Conservation (phyloP, 2,888 invertebrate species). For the Octonoba sinensis region DNA sequence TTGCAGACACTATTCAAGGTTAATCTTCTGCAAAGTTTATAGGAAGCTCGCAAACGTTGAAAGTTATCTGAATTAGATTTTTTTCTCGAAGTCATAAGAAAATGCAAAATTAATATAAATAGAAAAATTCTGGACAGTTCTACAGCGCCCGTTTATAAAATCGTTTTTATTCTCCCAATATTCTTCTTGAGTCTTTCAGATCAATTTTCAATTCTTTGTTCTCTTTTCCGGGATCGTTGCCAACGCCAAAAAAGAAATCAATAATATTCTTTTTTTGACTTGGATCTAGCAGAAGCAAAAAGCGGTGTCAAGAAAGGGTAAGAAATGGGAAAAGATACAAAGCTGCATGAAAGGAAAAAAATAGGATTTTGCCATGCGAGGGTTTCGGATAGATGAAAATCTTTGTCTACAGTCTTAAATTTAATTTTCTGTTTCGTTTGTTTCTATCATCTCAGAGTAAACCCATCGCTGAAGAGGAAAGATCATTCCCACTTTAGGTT, state of each 20-base stretch:
- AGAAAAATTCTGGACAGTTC: background rate
- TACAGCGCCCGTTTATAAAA: background rate
- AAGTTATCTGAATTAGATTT: too few species aligned
- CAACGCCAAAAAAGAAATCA: slow-evolving; percentile 29
- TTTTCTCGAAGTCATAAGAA: background rate
- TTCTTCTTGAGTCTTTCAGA: slow-evolving; percentile 2
- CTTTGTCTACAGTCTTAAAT: slow-evolving; percentile 33
- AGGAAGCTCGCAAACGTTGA: too few species aligned
- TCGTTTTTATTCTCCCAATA: slow-evolving; percentile 8
- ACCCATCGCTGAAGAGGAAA: background rate
- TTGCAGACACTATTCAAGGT: too few species aligned
- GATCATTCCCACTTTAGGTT: slow-evolving; percentile 43
- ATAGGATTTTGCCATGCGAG: too few species aligned
- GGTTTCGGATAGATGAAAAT: slow-evolving; percentile 15
- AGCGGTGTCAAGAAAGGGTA: slow-evolving; percentile 9
- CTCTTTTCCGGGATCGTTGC: slow-evolving; percentile 24
- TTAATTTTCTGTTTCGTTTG: slow-evolving; percentile 55
- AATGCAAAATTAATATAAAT: slow-evolving; percentile 31
- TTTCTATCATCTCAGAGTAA: slow-evolving; percentile 24
- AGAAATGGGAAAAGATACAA: background rate
- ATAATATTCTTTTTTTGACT: background rate
- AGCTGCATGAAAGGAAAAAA: slow-evolving; percentile 7
- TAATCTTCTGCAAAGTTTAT: too few species aligned
- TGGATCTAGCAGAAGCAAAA: slow-evolving; percentile 9
- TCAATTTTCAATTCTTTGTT: background rate